Conservation (phyloP, 2,888 invertebrate species). For the Acrobasis repandana region DNA sequence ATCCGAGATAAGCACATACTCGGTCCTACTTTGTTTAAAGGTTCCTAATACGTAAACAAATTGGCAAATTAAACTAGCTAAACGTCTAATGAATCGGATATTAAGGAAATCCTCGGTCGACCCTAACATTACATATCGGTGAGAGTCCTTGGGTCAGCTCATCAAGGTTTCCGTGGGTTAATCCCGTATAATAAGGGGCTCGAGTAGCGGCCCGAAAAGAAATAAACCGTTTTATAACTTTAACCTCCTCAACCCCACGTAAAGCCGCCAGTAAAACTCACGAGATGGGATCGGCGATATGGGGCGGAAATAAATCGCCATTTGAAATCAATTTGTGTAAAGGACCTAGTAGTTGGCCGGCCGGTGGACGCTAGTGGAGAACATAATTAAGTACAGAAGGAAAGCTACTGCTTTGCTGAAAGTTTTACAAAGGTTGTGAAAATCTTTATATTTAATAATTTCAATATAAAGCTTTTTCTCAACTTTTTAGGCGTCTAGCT, state of each 20-base stretch:
- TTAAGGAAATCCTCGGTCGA: conserved; percentile 13
- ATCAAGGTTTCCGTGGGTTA: conserved; percentile 58
- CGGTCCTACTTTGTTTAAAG: too few species aligned
- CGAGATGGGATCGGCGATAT: conserved; percentile 81
- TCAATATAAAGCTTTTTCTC: too few species aligned
- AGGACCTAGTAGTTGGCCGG: conserved; percentile 68
- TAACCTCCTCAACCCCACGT: conserved; percentile 76
- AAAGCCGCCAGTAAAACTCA: conserved; percentile 79
- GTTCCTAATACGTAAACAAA: too few species aligned
- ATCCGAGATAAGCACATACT: too few species aligned
- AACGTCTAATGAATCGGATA: conserved; percentile 15
- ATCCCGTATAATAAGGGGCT: conserved; percentile 68
- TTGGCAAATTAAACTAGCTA: not conserved
- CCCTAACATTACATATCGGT: conserved; percentile 20
- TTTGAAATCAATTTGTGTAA: conserved; percentile 84
- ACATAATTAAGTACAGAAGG: not conserved
- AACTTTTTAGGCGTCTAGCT: too few species aligned
- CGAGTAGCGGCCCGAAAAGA: conserved; percentile 68
- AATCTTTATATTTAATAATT: too few species aligned
- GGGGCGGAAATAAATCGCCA: conserved; percentile 82
- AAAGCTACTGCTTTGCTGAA: too few species aligned
- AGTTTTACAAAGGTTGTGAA: too few species aligned
- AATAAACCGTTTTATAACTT: conserved; percentile 81
- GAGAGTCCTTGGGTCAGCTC: conserved; percentile 13
- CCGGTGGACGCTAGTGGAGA: conserved; percentile 48